Evolutionary conservation across 2,797 vertebrate genomes (phyloP), one percentile per base, ranked within the genome.

Genomic region (Paratrypauchen microcephalus): DNA sequence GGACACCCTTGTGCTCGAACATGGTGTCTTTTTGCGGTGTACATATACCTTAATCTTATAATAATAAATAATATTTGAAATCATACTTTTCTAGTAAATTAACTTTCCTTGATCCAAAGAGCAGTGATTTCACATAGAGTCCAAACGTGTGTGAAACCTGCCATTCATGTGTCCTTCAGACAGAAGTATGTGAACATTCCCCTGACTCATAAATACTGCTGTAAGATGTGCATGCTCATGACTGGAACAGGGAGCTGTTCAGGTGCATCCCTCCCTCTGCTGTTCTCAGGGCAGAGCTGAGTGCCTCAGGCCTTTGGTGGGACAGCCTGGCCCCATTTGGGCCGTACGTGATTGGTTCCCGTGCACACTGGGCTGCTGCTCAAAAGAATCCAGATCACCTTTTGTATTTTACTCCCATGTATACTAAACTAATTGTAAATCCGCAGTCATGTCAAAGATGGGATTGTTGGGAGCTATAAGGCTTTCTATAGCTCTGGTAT

Each of bases 291-390:
- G 82, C 81, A 72, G 80, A 47, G 66, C 69, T 61, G n/a, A 74
- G 58, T 65, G 80, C 91, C 81, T 62, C 6, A 39, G 88, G 91
- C 90, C 64, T 65, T 80, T 77, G 61, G 72, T 80, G 72, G 84
- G 79, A 79, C 78, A 72, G 82, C 80, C 89, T 87, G 75, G 56
- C 83, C 86, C 71, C 82, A 75, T 88, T 86, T 77, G 39, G 75
- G 78, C 28, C 73, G 19, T 28, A 74, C 83, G n/a, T 90, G 93
- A 94, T 95, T 95, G 94, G 93, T 75, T 90, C 86, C 64, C 75
- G 80, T 2, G 24, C 69, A 69, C 36, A 16, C 83, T 79, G 72
- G 70, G 62, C 73, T 74, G 54, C 75, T 88, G 77, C 86, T 90
- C 88, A 92, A 93, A 93, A 92, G 88, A 89, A 89, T 88, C 79